Base-by-base conservation (phyloP, 2,888 invertebrate species). In the Pediacus dermestoides region DNA sequence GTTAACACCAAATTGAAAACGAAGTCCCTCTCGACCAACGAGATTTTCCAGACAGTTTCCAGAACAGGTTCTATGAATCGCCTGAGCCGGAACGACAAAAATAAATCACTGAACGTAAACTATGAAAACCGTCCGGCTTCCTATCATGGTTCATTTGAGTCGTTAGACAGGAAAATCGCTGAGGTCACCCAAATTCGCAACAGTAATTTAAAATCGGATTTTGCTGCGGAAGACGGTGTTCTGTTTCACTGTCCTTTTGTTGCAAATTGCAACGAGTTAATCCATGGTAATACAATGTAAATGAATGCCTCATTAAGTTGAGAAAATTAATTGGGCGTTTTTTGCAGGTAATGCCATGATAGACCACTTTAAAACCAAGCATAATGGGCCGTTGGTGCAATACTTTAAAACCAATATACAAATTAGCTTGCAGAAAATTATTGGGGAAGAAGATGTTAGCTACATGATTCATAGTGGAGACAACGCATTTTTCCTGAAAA, bases 1-100 rank as follows among this genome's bases (percentile, higher is more conserved):
- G 34, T 41, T 6, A n/a, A n/a, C n/a, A 26, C 25, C 3, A 59
- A 57, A 36, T 51, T 66, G 25, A 66, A 64, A 46, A 55, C 61
- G 15, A 71, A 71, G 58, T 72, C 73, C 39, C 57, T 70, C 46
- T 70, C 73, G 23, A 66, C 70, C 16, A 70, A 67, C 52, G 73
- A 74, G 64, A 70, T 74, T 58, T 71, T 67, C 50, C 58, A 61
- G 37, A 37, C 48, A 1, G 54, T 58, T n/a, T 62, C 64, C 4
- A 55, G 64, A 46, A 48, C 57, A 15, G 52, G 50, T 34, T 64
- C 65, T 3, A 46, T 55, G 10, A 51, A 42, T 7, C 46, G 57
- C 39, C 30, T 63, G 28, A 52, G 46, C 40, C 48, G 55, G 13
- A 51, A 44, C 23, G 43, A 41, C 22, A 50, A 45, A 39, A 39